Evolutionary conservation across 2,888 invertebrate species (phyloP).

Genomic region (Pollenia griseotomentosa): DNA sequence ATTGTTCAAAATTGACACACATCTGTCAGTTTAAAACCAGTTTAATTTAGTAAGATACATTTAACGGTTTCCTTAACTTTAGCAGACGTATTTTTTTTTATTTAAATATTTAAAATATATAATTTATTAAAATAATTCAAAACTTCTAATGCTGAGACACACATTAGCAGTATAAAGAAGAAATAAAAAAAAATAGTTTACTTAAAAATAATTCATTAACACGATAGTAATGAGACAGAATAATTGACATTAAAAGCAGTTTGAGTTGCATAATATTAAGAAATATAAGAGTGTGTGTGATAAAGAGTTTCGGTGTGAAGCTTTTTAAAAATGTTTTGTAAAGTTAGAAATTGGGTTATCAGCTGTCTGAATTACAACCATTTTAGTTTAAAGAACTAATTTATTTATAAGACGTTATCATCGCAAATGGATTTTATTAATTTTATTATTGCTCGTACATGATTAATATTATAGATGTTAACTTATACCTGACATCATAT

Average conservation of each 20-base stretch:
- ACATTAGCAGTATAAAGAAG: background rate
- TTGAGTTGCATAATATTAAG: background rate
- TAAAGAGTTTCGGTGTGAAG: too few species aligned
- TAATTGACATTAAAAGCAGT: background rate
- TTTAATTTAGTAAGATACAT: background rate
- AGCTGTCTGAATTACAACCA: too few species aligned
- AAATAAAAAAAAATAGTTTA: background rate
- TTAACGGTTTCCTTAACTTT: background rate
- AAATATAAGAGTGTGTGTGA: background rate
- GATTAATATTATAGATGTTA: too few species aligned
- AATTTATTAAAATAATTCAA: slow-evolving; percentile 1
- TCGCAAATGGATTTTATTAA: too few species aligned
- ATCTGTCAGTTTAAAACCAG: slow-evolving; percentile 50
- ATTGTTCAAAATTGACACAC: slow-evolving; percentile 26
- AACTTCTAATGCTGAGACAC: background rate
- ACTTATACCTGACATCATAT: too few species aligned
- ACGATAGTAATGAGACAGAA: slow-evolving; percentile 11
- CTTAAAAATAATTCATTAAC: background rate
- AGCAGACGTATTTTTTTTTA: background rate
- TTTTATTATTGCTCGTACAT: too few species aligned
- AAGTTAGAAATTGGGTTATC: too few species aligned
- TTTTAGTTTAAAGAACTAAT: too few species aligned
- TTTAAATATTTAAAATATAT: background rate
- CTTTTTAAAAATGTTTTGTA: too few species aligned
- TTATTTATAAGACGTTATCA: too few species aligned